Percentiles rank a stretch among this genome's conserved stretches.
Evolutionary conservation across 1,140 invertebrate species (phyloP).

Genomic region (Agraylea sexmaculata): DNA sequence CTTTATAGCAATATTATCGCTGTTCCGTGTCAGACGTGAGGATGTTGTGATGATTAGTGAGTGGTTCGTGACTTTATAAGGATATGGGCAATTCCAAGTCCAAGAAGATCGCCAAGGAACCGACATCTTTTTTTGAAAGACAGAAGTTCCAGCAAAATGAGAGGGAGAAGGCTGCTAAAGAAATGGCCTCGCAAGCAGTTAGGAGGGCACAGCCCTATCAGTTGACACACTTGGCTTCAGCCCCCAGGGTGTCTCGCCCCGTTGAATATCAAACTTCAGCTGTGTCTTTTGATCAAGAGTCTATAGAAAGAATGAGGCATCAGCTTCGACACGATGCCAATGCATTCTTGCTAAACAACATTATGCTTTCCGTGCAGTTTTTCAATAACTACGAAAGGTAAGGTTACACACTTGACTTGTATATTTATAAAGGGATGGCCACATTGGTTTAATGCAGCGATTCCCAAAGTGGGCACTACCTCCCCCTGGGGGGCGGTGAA

Average conservation of each 20-base stretch:
- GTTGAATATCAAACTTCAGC: no score
- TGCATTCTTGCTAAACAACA: constrained; percentile 62
- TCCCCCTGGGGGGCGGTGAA: no score
- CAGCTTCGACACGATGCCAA: constrained; percentile 49
- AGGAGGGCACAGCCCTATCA: constrained; percentile 19
- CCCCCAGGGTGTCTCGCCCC: constrained; percentile 22
- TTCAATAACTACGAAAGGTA: constrained; percentile 66
- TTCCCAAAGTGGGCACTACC: no score
- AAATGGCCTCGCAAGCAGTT: constrained; percentile 25
- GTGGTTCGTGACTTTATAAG: no score
- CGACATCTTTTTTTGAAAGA: constrained; percentile 34
- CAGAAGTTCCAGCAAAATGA: constrained; percentile 31
- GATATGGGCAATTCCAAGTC: constrained; percentile 34
- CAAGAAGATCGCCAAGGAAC: constrained; percentile 30
- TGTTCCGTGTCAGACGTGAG: no score
- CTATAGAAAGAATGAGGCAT: constrained; percentile 39
- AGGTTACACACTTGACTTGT: constrained; percentile 24
- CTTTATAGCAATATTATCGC: no score
- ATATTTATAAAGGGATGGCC: neutral
- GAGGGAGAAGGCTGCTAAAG: constrained; percentile 25
- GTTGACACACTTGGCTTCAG: constrained; percentile 16
- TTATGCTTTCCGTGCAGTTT: constrained; percentile 63
- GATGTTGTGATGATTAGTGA: no score
- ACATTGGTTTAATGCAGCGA: no score
- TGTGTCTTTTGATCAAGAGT: constrained; percentile 38